phyloP scores from a whole-genome alignment of 2,113 vertebrate genomes.

The Octodon degus region DNA sequence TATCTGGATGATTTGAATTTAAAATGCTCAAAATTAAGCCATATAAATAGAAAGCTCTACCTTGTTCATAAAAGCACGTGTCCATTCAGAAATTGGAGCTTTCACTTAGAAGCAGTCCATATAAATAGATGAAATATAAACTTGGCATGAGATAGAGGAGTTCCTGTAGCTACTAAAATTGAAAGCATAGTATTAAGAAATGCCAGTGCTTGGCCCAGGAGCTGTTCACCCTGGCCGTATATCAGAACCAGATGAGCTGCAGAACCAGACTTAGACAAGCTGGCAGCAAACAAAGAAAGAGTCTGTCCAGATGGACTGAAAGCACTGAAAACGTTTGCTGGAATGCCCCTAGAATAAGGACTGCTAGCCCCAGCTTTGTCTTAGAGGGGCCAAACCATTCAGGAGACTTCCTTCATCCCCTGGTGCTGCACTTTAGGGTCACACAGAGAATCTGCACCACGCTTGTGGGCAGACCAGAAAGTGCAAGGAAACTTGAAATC shows the following conservation, averaged over 20 bases:
- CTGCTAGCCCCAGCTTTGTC: neutral
- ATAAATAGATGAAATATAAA: neutral
- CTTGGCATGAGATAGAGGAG: neutral
- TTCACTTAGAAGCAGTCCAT: neutral
- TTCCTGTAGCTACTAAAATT: neutral
- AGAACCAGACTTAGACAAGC: neutral
- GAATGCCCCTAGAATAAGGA: neutral
- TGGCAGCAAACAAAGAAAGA: neutral
- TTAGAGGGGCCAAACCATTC: neutral
- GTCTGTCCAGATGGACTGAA: neutral
- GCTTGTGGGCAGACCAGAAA: neutral
- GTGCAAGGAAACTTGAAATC: neutral
- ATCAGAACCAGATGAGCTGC: neutral
- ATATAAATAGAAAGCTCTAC: neutral
- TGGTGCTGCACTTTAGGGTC: neutral
- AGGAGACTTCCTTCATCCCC: neutral
- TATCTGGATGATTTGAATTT: neutral
- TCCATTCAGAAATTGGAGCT: neutral
- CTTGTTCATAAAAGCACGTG: neutral
- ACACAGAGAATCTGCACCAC: neutral
- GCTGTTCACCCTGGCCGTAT: neutral
- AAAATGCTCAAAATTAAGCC: neutral
- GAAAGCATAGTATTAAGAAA: neutral
- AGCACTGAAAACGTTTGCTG: neutral
- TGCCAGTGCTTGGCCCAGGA: neutral